phyloP scores from a whole-genome alignment of 92 coral and sea anemone genomes.

The Zoanthus gigantus region DNA sequence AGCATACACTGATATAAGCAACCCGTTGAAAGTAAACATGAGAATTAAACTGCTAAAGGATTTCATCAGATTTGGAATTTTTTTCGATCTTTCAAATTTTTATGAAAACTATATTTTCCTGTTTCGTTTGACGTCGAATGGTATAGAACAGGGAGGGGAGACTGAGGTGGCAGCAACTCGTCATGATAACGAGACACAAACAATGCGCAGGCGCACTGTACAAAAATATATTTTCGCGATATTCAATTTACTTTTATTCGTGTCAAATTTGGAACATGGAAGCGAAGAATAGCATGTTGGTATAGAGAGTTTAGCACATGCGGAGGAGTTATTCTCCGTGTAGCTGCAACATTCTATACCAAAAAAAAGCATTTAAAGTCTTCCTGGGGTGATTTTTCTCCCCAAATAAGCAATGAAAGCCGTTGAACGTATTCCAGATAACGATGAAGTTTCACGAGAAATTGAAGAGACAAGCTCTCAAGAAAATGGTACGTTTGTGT shows the following conservation, averaged over 20 bases:
- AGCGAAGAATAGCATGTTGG: constrained; percentile 13
- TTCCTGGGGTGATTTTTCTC: background rate
- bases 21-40: too few species aligned
- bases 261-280: constrained; percentile 43
- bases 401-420: constrained; percentile 8
- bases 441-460: constrained; percentile 37
- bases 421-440: constrained; percentile 19
- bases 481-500: constrained; percentile 30
- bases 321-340: constrained; percentile 32
- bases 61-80: too few species aligned
- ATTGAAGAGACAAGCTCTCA: constrained; percentile 3
- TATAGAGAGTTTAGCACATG: constrained; percentile 20
- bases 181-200: background rate
- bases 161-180: background rate
- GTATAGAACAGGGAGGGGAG: background rate
- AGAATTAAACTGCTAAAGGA: too few species aligned
- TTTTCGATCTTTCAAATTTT: too few species aligned
- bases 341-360: constrained; percentile 31
- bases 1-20: too few species aligned
- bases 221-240: constrained; percentile 1
- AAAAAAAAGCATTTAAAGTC: constrained; percentile 2
- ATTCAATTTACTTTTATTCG: constrained; percentile 27
- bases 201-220: constrained; percentile 3
- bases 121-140: too few species aligned
- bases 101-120: background rate